These are phyloP conservation scores for Lathamus discolor DNA, from an alignment of 2,113 vertebrate species.

Conservation along the genomic window DNA sequence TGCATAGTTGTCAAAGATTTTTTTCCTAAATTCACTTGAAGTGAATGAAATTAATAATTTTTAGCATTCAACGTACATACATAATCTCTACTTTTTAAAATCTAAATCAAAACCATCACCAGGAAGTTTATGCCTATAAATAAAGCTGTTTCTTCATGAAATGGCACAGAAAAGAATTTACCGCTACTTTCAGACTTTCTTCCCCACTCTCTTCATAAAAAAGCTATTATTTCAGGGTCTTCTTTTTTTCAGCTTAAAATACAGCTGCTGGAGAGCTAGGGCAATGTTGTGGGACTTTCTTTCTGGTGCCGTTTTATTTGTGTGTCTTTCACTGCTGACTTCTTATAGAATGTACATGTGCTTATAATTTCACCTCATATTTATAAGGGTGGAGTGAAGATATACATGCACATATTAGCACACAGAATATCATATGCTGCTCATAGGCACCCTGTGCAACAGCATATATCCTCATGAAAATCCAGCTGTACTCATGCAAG, in stretches of 20 bases:
- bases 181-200: background rate
- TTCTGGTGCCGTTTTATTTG: background rate
- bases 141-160: background rate
- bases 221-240: background rate
- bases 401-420: background rate
- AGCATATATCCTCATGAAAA: background rate
- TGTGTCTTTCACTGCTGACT: background rate
- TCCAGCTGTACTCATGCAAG: background rate
- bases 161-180: background rate
- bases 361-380: background rate
- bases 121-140: background rate
- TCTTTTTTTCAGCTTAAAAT: background rate
- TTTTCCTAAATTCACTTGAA: background rate
- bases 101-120: background rate
- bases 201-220: fast-evolving
- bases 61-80: background rate
- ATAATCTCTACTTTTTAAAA: background rate
- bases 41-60: background rate
- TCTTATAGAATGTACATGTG: background rate
- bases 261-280: background rate
- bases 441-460: background rate
- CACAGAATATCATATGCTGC: background rate
- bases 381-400: background rate
- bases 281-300: background rate
- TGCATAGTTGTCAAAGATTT: background rate